Conservation (phyloP, 1,140 invertebrate genomes). For the Trichonephila inaurata region DNA sequence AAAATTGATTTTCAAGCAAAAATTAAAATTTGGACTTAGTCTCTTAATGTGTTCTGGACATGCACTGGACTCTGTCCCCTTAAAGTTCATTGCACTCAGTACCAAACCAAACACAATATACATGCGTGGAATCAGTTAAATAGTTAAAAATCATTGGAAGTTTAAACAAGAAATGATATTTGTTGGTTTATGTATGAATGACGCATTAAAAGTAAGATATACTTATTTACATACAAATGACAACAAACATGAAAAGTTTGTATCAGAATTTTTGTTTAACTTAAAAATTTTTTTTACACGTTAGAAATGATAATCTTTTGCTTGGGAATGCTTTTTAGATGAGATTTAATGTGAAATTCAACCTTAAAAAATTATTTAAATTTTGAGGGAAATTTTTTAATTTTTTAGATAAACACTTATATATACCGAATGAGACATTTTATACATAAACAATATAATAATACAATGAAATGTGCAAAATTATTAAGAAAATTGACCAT, state of each 20-base stretch:
- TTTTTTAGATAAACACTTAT: not conserved
- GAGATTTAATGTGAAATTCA: too few relatives aligned
- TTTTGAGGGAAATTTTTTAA: not conserved
- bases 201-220: not conserved
- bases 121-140: not conserved
- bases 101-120: not conserved
- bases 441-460: not conserved
- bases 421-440: not conserved
- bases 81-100: conserved; percentile 25
- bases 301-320: not conserved
- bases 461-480: not conserved
- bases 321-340: not conserved
- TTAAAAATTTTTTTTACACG: not conserved
- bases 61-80: conserved; percentile 25
- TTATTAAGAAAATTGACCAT: not conserved
- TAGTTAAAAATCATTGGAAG: not conserved
- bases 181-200: not conserved
- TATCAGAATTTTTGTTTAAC: not conserved
- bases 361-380: not conserved
- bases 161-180: not conserved
- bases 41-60: not conserved
- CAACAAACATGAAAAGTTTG: not conserved
- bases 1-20: not conserved
- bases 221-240: conserved; percentile 14
- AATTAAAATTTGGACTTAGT: not conserved